Base-by-base conservation (phyloP, 2,797 vertebrate species). In the Columba guinea region DNA sequence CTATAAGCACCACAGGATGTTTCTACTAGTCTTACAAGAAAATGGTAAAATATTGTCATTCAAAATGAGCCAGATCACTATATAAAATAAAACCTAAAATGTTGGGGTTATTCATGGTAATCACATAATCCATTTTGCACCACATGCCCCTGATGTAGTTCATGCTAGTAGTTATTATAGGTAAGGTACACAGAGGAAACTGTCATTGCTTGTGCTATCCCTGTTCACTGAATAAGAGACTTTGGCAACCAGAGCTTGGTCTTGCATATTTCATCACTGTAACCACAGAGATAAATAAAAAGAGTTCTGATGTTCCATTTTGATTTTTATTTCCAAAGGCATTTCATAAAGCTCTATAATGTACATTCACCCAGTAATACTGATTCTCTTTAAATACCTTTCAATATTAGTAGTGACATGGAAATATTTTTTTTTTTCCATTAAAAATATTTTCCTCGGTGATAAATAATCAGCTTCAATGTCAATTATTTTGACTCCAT, bases 281-380 rank as follows among this genome's bases (percentile, higher is more conserved):
- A 84, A 84, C 70, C 55, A 79, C 16, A 64, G 48, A 76, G 11
- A 81, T 71, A 90, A 92, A 93, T 76, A 64, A 71, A 71, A 76
- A 73, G 15, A 81, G 21, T 16, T 79, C 26, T 78, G 34, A 83
- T 44, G 32, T 59, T 89, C 37, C 13, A 37, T 87, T 91, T 95
- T 55, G 8, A 89, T 95, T 94, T 83, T 91, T 82, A 90, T 94
- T 94, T 84, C 69, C 34, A 53, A 85, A 91, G 71, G 9, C 58
- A 60, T 86, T 92, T 78, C 21, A 67, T 86, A 90, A 87, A 93
- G 24, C 51, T 93, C 46, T 84, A 17, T 84, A 86, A 78, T 59
- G 11, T 64, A 60, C 56, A 13, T 48, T 84, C 75, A 80, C 11
- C 5, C 15, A 75, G 9, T 58, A 39, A 52, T 68, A 35, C 41